Conservation (phyloP, 2,888 invertebrate genomes). For the Leptinotarsa peninsularis region DNA sequence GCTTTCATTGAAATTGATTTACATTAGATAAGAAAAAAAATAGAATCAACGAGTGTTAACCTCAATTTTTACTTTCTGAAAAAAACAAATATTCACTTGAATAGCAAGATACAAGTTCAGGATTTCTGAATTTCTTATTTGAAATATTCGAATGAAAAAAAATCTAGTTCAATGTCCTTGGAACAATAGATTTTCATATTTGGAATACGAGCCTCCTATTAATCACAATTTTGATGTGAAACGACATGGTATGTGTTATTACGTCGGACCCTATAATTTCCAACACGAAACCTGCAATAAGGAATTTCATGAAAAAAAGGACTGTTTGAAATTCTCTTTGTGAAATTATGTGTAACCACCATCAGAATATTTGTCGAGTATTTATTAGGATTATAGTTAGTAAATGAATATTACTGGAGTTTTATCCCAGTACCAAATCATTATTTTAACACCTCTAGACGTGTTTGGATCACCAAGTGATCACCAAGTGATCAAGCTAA, state of each 20-base stretch:
- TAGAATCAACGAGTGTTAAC: no score
- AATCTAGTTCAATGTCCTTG: neutral
- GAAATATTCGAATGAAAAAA: neutral
- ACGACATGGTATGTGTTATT: constrained; percentile 1
- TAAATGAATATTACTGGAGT: neutral
- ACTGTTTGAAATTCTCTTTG: neutral
- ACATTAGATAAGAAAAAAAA: no score
- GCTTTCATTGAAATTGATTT: no score
- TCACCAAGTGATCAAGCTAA: no score
- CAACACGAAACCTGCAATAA: constrained; percentile 7
- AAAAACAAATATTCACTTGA: no score
- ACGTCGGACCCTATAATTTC: constrained; percentile 9
- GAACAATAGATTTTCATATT: constrained; percentile 9
- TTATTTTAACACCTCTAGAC: no score
- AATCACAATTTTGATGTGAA: constrained; percentile 1
- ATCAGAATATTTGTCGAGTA: no score
- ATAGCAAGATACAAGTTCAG: neutral
- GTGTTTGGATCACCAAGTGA: no score
- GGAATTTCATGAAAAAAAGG: neutral
- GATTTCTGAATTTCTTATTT: neutral
- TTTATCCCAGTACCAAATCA: no score
- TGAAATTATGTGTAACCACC: neutral
- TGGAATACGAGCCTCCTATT: neutral
- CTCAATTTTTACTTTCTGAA: no score
- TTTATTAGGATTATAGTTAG: neutral